These are phyloP conservation scores for Halcyon smyrnensis DNA, from an alignment of 2,797 vertebrate genomes.

Conservation along the genomic window DNA sequence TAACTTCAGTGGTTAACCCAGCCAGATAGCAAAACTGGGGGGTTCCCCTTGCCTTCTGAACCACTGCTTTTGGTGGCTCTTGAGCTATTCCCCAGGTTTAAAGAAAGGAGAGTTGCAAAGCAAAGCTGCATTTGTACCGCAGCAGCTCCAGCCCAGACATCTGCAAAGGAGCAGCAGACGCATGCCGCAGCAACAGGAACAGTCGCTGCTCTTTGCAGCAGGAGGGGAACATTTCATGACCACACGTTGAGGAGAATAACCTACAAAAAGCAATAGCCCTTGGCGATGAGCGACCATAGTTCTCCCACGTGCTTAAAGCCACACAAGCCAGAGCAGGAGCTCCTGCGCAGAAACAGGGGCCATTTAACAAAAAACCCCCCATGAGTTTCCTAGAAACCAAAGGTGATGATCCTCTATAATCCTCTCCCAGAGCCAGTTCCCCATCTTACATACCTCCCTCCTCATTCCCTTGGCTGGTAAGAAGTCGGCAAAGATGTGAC, in stretches of 20 bases:
- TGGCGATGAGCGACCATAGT: rapidly evolving
- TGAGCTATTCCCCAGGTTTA: neutral
- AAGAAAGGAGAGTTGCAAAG: neutral
- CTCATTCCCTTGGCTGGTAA: neutral
- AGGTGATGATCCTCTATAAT: neutral
- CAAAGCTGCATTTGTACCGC: neutral
- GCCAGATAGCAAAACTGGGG: neutral
- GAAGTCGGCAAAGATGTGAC: neutral
- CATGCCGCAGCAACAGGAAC: neutral
- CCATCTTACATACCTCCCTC: neutral
- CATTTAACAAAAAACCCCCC: rapidly evolving
- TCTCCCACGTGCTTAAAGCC: neutral
- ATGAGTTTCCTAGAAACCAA: neutral
- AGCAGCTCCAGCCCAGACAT: neutral
- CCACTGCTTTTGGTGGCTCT: rapidly evolving
- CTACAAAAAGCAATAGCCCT: neutral
- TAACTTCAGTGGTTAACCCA: neutral
- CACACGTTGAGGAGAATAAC: neutral
- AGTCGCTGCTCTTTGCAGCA: neutral
- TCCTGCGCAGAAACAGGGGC: neutral
- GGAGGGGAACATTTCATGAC: neutral
- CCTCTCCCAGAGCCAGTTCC: neutral
- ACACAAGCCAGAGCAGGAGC: neutral
- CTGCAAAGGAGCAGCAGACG: neutral
- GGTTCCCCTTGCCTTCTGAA: neutral